Base-by-base conservation (phyloP, 2,797 vertebrate species). In the Mastacembelus armatus region DNA sequence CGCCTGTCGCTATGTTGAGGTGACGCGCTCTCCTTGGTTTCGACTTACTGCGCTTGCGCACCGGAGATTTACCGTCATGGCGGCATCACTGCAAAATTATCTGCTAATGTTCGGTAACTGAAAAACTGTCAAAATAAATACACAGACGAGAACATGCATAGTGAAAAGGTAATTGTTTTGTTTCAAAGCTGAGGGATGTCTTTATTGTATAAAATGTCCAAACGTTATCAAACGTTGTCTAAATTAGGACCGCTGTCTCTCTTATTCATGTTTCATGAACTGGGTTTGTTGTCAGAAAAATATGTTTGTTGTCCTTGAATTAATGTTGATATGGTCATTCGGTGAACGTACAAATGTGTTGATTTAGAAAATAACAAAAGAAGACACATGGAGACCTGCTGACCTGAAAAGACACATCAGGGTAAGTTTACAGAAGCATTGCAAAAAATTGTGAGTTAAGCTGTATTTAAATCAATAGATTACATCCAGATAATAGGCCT, bases 381-480 rank as follows among this genome's bases (percentile, higher is more conserved):
- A 99, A 83, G 97, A 99, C 80, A 99, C 98, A 35, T 99, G 98
- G 97, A 96, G 89, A 88, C 65, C 95, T 66, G 94, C 95, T 45
- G 98, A 98, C 39, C 93, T 99, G 67, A 94, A 84, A 73, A 96
- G 77, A 85, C 90, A 97, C 67, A 87, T 98, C 29, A 88, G 80
- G 92, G 97, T 97, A 90, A 81, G 54, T 70, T 58, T 48, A 15
- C 1, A 2, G 48, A 32, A 19, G 10, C 5, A 33, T 2, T 22
- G 2, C 9, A 39, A n/a, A 7, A 42, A 21, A 42, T 19, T 39
- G 4, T 10, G 39, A 42, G 39, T 19, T 21, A 42, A 42, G 10
- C 10, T 45, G 4, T 10, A 27, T 57, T 30, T 16, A 1, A 45
- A 42, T 8, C 4, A 19, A 12, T 10, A 16, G 30, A 51, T 29